Base-by-base conservation (phyloP, 53 echinoderm and acorn worm species). In the Crossaster papposus region DNA sequence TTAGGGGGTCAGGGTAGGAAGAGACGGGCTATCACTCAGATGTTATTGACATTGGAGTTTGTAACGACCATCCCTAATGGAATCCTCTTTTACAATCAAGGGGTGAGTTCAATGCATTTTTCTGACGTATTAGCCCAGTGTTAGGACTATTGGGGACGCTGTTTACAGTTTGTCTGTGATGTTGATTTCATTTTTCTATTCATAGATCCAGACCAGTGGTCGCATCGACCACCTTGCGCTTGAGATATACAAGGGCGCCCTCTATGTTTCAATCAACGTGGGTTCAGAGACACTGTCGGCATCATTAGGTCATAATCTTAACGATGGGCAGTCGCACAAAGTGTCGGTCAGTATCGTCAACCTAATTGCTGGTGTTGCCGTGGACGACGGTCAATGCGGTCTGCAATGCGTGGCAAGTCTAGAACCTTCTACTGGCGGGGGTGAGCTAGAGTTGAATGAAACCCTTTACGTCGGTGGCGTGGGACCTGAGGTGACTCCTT, bases 41-140 rank as follows among this genome's bases (percentile, higher is more conserved):
- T 98, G 58, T 70, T 88, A 38, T 64, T 96, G 52, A 90, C 88
- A 6, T 71, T 98, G n/a, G 89, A 88, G 78, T 96, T 98, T 91
- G 93, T 94, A 18, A 98, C 99, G 35, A 93, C 94, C 6, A 79
- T 96, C 29, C 83, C 94, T 10, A 80, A 91, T 4, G 96, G 91
- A 35, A 92, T 98, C 28, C 63, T 98, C 37, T 22, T 98, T 20
- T 98, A 98, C 88, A 94, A 90, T 91, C 88, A 94, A 88, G 99
- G 99, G 90, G 99, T 98, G 85, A 89, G 94, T 95, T 8, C n/a
- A 28, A 2, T 22, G 37, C 2, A 63, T 50, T 79, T 52, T n/a
- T 26, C 28, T 68, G 28, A 26, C 28, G n/a, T 68, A 68, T 68
- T 68, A 5, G 68, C 24, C 9, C 10, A n/a, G 68, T 11, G 58